Base-by-base conservation (phyloP, 2,888 invertebrate genomes). In the Priocnemis perturbator region DNA sequence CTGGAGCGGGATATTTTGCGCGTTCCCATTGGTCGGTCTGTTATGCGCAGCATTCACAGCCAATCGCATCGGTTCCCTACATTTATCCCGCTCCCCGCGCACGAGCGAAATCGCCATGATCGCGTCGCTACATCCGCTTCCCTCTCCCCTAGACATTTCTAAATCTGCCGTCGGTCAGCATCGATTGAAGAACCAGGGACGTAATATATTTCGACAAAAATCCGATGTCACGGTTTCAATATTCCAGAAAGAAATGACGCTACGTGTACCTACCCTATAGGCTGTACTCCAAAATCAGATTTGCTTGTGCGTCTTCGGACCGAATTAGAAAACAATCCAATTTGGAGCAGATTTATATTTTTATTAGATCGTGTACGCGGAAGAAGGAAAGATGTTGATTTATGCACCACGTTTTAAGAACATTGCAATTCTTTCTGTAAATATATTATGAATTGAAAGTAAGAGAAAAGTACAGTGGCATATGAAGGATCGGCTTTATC, bases 131-230 rank as follows among this genome's bases (percentile, higher is more conserved):
- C 73, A 73, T 68, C 59, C 65, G 67, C 62, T 53, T 47, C 37
- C 20, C 58, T 61, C 68, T 30, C 66, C 63, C 68, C 61, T 64
- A 37, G 47, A 52, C 56, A 53, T 59, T 64, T 9, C 50, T 71
- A 62, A 56, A 71, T 58, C 37, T 55, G 69, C 69, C 61, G 17
- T 17, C 50, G 68, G 26, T 58, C 55, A 23, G 74, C 83, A 83
- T 83, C 76, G 84, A 84, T 84, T 81, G 66, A 60, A 60, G 52
- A 26, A 61, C 17, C 76, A 84, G 81, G 73, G 26, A 19, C 77
- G 83, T 82, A 71, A 3, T 5, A 7, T 45, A 19, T 26, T 37
- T 5, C 37, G n/a, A 5, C 44, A 17, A 15, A 15, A 17, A 37
- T 15, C 1, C 26, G 15, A 19, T 37, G 15, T n/a, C 30, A 37